These are phyloP conservation scores for Cataglyphis cursor DNA, from an alignment of 2,888 invertebrate species.

Conservation along the genomic window DNA sequence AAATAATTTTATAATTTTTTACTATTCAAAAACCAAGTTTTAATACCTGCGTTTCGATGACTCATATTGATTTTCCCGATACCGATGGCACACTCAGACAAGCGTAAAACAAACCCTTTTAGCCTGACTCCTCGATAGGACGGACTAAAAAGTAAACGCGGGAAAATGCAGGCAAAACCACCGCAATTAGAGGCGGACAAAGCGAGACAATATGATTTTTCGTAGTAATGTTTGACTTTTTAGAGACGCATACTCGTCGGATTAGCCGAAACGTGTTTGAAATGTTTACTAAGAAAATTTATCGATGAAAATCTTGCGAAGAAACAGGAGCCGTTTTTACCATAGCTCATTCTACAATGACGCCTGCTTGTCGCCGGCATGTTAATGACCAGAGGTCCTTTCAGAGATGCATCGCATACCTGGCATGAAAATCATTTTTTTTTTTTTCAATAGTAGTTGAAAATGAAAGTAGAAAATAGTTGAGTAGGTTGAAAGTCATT, in stretches of 20 bases:
- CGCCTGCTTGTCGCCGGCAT: conserved; percentile 61
- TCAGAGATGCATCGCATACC: conserved; percentile 48
- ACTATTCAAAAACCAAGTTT: not conserved
- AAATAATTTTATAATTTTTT: not conserved
- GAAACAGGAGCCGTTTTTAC: conserved; percentile 35
- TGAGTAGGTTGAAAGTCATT: conserved; percentile 1
- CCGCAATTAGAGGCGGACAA: conserved; percentile 75
- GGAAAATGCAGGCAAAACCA: conserved; percentile 46
- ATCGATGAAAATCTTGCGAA: conserved; percentile 28
- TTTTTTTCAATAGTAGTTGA: not conserved
- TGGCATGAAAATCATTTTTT: conserved; percentile 41
- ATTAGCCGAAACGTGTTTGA: not conserved
- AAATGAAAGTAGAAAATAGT: not conserved
- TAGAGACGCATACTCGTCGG: not conserved
- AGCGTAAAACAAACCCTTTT: not conserved
- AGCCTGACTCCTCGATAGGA: not conserved
- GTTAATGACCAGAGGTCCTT: conserved; percentile 72
- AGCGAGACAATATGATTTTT: conserved; percentile 48
- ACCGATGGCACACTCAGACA: not conserved
- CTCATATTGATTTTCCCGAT: not conserved
- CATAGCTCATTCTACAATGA: conserved; percentile 37
- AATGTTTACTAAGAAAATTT: not conserved
- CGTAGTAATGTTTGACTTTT: conserved; percentile 76
- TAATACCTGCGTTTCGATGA: not conserved
- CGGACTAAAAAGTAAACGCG: not conserved